A percentile compares a stretch with the other conserved stretches of the same genome.
These are phyloP conservation scores for Venustaconcha ellipsiformis DNA, from an alignment of 1,140 invertebrate species.

Conservation along the genomic window DNA sequence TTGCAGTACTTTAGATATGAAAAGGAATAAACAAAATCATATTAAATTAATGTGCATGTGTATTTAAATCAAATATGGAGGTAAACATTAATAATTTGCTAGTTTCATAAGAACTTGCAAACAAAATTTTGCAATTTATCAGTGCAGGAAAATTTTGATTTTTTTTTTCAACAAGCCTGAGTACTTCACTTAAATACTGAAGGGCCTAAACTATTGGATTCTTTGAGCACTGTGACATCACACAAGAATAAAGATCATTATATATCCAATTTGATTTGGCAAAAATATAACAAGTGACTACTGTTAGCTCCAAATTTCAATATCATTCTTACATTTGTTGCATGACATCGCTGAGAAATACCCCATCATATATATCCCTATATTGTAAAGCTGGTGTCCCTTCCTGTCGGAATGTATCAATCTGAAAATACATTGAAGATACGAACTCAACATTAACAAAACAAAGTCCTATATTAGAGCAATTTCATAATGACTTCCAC, in stretches of 20 bases:
- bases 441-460: background rate
- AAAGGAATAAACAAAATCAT: too few relatives aligned
- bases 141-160: too few relatives aligned
- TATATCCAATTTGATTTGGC: background rate
- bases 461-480: background rate
- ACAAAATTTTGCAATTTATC: too few relatives aligned
- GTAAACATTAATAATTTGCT: too few relatives aligned
- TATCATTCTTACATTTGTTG: conserved; percentile 28
- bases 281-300: background rate
- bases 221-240: background rate
- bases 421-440: conserved; percentile 14
- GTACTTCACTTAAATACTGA: background rate
- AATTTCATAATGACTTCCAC: background rate
- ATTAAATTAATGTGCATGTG: too few relatives aligned
- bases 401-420: conserved; percentile 23
- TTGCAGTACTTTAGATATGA: too few relatives aligned
- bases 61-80: too few relatives aligned
- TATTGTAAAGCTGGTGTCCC: conserved; percentile 20
- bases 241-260: background rate
- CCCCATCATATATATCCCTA: conserved; percentile 33
- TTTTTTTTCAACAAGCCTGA: too few relatives aligned
- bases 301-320: background rate
- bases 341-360: conserved; percentile 31
- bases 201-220: background rate
- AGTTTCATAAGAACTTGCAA: too few relatives aligned